A percentile compares a stretch with the other conserved stretches of the same genome.
phyloP scores from a whole-genome alignment of 2,113 vertebrate species.

The Peromyscus maniculatus region DNA sequence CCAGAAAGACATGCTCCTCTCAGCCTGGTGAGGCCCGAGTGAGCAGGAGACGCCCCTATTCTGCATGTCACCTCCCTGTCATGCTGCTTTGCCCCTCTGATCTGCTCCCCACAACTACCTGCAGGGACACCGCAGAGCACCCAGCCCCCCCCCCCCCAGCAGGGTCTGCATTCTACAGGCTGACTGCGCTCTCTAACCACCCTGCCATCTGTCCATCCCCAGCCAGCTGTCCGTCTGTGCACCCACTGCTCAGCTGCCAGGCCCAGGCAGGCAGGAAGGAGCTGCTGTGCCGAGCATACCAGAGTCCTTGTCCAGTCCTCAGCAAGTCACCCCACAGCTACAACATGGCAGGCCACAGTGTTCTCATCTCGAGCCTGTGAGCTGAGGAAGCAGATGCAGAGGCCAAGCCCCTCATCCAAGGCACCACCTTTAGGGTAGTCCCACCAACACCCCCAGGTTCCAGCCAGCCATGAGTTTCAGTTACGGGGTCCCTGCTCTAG shows the following conservation, averaged over 20 bases:
- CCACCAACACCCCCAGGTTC: background rate
- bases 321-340: background rate
- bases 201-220: background rate
- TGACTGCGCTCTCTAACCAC: background rate
- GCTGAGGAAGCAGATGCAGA: background rate
- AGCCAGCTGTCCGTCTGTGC: background rate
- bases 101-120: background rate
- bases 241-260: background rate
- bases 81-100: no score
- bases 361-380: background rate
- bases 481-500: background rate
- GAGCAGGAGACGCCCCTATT: background rate
- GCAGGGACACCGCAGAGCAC: background rate
- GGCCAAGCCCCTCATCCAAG: background rate
- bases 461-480: background rate
- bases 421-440: background rate
- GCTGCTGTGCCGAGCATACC: background rate
- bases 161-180: no score
- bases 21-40: background rate
- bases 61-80: background rate
- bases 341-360: background rate
- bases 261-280: background rate
- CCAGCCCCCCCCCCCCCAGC: rapidly evolving
- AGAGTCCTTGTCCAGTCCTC: background rate
- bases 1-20: background rate